phyloP scores from a whole-genome alignment of 2,888 invertebrate genomes.

The Hypercompe scribonia region DNA sequence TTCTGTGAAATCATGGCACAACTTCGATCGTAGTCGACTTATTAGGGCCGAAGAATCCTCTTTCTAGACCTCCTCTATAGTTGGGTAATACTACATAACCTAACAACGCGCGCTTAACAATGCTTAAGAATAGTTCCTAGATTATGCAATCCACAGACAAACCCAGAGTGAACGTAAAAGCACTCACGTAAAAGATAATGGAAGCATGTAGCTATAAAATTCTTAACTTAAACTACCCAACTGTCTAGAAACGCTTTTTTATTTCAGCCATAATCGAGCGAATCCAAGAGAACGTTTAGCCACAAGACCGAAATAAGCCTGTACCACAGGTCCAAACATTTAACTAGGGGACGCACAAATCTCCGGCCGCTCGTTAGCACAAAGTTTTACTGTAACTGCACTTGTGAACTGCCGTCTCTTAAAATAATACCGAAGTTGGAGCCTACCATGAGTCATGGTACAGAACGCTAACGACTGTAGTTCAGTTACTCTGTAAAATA shows the following conservation, averaged over 20 bases:
- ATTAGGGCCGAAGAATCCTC: too few relatives aligned
- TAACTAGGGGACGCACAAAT: constrained; percentile 65
- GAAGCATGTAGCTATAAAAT: neutral
- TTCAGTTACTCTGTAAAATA: neutral
- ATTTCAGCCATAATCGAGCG: neutral
- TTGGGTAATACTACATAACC: too few relatives aligned
- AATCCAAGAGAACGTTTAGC: constrained; percentile 7
- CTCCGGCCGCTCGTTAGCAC: constrained; percentile 66
- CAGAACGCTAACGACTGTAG: constrained; percentile 12
- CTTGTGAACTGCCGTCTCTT: constrained; percentile 67
- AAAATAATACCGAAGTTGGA: constrained; percentile 58
- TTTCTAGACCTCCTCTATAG: too few relatives aligned
- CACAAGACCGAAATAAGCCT: constrained; percentile 14
- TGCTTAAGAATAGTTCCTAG: neutral
- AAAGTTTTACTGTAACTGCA: constrained; percentile 73
- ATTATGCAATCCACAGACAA: neutral
- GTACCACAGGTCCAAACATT: constrained; percentile 51
- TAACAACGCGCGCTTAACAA: too few relatives aligned
- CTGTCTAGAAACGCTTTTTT: constrained; percentile 1
- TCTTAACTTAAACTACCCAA: neutral
- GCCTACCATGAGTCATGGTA: constrained; percentile 20
- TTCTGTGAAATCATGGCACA: too few relatives aligned
- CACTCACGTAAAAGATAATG: neutral
- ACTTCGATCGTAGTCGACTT: too few relatives aligned
- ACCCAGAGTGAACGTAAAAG: neutral